Percentiles rank a stretch among this genome's conserved stretches.
phyloP scores from a whole-genome alignment of 2,113 vertebrate genomes.

The Orcinus orca region DNA sequence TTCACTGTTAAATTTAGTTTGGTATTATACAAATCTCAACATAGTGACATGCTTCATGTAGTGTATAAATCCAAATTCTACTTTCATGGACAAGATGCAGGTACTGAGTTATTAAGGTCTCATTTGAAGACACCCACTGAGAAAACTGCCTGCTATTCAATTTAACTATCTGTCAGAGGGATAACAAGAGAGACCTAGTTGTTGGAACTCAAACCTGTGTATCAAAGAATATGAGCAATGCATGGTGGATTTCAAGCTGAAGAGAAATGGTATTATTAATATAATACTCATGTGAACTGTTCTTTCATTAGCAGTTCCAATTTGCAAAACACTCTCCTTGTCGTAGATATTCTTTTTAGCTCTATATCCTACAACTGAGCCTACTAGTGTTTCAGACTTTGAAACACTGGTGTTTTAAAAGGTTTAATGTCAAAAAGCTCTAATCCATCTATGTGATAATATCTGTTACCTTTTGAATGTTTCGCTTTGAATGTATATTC shows the following conservation, averaged over 20 bases:
- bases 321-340: not conserved
- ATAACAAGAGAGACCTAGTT: not conserved
- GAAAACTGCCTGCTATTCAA: not conserved
- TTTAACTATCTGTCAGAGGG: not conserved
- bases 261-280: not conserved
- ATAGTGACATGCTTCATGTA: not conserved
- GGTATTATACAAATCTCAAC: not conserved
- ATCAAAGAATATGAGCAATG: not conserved
- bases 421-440: not conserved
- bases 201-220: not conserved
- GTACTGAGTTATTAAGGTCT: not conserved
- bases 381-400: not conserved
- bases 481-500: not conserved
- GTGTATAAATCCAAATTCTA: not conserved
- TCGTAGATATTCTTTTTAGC: not conserved
- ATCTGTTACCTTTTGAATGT: not conserved
- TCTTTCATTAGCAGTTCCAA: not conserved
- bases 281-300: not conserved
- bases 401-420: constrained; percentile 3
- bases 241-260: not conserved
- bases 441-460: not conserved
- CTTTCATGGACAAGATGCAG: not conserved
- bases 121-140: not conserved
- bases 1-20: not conserved
- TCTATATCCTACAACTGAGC: not conserved